Conservation (phyloP, 1,140 invertebrate species). For the Thaumatotibia leucotreta region DNA sequence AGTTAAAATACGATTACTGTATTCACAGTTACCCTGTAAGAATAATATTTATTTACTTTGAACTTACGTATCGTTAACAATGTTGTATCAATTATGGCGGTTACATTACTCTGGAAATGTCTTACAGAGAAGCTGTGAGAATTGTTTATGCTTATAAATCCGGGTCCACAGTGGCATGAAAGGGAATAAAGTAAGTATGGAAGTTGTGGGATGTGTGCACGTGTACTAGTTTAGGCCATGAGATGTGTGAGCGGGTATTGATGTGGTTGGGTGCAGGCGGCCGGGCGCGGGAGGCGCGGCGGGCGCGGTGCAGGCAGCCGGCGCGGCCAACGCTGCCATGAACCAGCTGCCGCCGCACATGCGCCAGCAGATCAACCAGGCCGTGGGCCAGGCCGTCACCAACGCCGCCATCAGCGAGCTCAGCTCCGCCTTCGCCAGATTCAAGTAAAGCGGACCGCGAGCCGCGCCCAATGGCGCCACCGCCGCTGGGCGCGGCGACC, state of each 20-base stretch:
- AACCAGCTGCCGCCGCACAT: constrained; percentile 81
- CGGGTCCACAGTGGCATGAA: background rate
- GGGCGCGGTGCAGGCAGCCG: constrained; percentile 61
- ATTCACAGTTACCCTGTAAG: constrained; percentile 72
- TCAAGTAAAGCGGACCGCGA: constrained; percentile 82
- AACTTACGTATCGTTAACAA: constrained; percentile 15
- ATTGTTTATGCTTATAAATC: constrained; percentile 9
- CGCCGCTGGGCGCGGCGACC: constrained; percentile 6
- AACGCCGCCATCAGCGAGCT: constrained; percentile 90
- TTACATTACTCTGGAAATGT: constrained; percentile 59
- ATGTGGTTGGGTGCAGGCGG: constrained; percentile 62
- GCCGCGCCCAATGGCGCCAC: background rate
- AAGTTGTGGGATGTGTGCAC: too few relatives aligned
- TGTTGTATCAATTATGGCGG: constrained; percentile 55
- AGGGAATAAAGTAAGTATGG: background rate
- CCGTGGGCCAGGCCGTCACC: constrained; percentile 88
- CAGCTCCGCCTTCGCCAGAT: constrained; percentile 87
- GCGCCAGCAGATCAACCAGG: constrained; percentile 88
- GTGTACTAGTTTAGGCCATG: background rate
- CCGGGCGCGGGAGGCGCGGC: constrained; percentile 76
- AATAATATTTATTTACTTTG: constrained; percentile 23
- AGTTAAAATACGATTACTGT: constrained; percentile 14
- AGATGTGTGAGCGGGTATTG: background rate
- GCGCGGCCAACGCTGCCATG: constrained; percentile 53
- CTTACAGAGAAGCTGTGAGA: constrained; percentile 73